phyloP scores from a whole-genome alignment of 2,888 invertebrate species.

The Pelosia muscerda region DNA sequence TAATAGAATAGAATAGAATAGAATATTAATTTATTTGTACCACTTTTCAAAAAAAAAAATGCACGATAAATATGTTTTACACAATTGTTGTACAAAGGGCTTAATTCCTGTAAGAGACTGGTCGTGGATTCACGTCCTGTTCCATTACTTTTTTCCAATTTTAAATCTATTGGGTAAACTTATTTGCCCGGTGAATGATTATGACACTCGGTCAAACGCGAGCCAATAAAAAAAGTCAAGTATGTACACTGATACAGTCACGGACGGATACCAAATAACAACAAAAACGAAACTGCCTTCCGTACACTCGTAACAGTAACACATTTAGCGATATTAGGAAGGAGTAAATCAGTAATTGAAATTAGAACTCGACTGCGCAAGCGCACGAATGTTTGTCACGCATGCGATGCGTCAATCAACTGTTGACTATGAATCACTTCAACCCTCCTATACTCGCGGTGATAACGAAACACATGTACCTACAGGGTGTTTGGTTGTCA shows the following conservation, averaged over 20 bases:
- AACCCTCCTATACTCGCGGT: background rate
- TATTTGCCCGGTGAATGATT: too few relatives aligned
- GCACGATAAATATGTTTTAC: too few relatives aligned
- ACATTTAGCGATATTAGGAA: conserved; percentile 54
- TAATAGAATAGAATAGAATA: too few relatives aligned
- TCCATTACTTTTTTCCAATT: too few relatives aligned
- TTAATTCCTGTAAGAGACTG: too few relatives aligned
- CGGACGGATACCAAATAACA: conserved; percentile 7
- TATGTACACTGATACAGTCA: conserved; percentile 13
- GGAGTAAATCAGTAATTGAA: conserved; percentile 36
- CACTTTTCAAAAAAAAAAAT: too few relatives aligned
- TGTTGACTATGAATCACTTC: conserved; percentile 5
- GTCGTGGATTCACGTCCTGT: too few relatives aligned
- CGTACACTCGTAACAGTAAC: conserved; percentile 52
- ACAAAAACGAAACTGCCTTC: conserved; percentile 46
- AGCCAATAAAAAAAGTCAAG: background rate
- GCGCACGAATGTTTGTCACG: conserved; percentile 43
- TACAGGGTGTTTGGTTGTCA: too few relatives aligned
- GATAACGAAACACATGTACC: background rate
- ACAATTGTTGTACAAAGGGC: background rate
- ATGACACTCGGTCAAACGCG: background rate
- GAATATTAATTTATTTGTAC: too few relatives aligned
- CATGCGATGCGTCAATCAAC: conserved; percentile 27
- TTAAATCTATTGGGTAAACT: too few relatives aligned
- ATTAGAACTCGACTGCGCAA: conserved; percentile 20